Evolutionary conservation across 2,888 invertebrate species (phyloP).

Genomic region (Drosophila helvetica): DNA sequence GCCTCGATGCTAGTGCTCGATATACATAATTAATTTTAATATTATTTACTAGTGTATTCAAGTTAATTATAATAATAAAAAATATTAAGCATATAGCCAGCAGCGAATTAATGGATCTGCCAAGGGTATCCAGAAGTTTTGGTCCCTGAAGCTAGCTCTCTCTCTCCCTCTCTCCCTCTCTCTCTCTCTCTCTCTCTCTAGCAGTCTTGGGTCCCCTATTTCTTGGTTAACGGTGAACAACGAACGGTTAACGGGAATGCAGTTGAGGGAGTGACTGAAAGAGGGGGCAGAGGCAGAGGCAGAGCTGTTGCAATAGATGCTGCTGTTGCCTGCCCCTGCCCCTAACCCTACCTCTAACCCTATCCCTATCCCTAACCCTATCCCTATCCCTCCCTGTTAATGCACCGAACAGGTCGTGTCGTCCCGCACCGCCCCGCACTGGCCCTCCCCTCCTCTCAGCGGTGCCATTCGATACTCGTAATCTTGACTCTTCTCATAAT

Average conservation of each 20-base stretch:
- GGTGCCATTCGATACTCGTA: slow-evolving; percentile 58
- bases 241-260: slow-evolving; percentile 70
- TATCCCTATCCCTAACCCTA: too few relatives aligned
- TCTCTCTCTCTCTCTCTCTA: too few relatives aligned
- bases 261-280: slow-evolving; percentile 15
- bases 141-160: neutral
- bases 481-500: slow-evolving; percentile 60
- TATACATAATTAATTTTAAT: too few relatives aligned
- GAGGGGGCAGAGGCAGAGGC: neutral
- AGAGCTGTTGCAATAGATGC: slow-evolving; percentile 1
- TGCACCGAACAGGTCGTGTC: neutral
- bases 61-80: too few relatives aligned
- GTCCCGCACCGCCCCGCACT: neutral
- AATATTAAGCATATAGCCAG: too few relatives aligned
- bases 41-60: too few relatives aligned
- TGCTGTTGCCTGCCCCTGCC: slow-evolving; percentile 2
- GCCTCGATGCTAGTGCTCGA: too few relatives aligned
- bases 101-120: too few relatives aligned
- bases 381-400: neutral
- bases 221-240: slow-evolving; percentile 47
- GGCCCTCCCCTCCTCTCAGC: neutral
- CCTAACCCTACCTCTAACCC: neutral
- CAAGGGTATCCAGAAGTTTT: neutral
- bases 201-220: slow-evolving; percentile 37
- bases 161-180: neutral